Base-by-base conservation (phyloP, 1,140 invertebrate species). In the Zaprionus vittiger region DNA sequence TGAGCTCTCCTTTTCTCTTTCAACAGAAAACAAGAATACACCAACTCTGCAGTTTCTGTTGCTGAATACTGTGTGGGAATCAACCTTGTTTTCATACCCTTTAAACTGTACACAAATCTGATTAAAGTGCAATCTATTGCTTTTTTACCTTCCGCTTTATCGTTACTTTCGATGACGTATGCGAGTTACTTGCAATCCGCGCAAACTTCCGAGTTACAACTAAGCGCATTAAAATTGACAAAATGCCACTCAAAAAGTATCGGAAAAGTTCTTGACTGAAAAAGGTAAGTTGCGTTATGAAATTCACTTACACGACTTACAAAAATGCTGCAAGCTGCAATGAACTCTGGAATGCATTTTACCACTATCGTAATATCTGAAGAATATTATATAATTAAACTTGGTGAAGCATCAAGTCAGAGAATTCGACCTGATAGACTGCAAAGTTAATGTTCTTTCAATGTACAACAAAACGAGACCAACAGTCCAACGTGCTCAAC, bases 151-250 rank as follows among this genome's bases (percentile, higher is more conserved):
- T 62, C 56, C 38, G 49, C 12, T 55, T 28, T 15, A 20, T 34
- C 22, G 64, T 69, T 61, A 63, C 17, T 54, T 26, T 24, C 17
- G 41, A 41, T 62, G 56, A 34, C 44, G 56, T 41, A 66, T 57
- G n/a, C 41, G n/a, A 7, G 41, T 54, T 49, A 34, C 4, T n/a
- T 47, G 26, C 37, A 61, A 26, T 55, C 49, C n/a, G 41, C 47
- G 61, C 60, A 22, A 34, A 59, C 34, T 64, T 69, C 38, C 56
- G 63, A 73, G 73, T 60, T 64, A 56, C 73, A 87, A 77, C 67
- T 83, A 86, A 86, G 83, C 70, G 77, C 80, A 80, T 87, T 87
- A 83, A 86, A 83, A 73, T 83, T 87, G 73, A 86, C 73, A 80
- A 83, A 80, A 87, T 73, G 73, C 60, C 81, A 77, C 77, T 72